Conservation (phyloP, 2,113 vertebrate species). For the Anguilla rostrata region DNA sequence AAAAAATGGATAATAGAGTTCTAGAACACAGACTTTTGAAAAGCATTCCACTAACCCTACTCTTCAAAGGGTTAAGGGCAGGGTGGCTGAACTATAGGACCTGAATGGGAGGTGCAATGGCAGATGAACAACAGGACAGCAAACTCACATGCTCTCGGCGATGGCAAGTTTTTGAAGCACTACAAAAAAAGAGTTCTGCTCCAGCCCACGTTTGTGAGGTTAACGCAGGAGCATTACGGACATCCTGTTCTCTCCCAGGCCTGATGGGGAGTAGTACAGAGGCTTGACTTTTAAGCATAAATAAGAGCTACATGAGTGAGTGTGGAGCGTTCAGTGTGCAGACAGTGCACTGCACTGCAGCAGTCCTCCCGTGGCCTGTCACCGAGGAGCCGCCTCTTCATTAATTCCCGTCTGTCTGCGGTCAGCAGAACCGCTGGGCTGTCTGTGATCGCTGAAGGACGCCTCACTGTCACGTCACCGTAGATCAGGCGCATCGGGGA, state of each 20-base stretch:
- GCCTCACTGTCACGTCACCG: neutral
- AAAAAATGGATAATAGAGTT: too few species aligned
- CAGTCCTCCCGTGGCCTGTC: neutral
- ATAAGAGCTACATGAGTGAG: too few species aligned
- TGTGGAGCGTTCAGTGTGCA: neutral
- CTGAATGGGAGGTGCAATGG: neutral
- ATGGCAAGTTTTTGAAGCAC: neutral
- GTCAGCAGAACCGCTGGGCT: neutral
- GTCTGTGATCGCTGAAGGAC: neutral
- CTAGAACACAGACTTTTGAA: too few species aligned
- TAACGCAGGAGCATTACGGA: neutral
- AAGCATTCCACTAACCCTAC: too few species aligned
- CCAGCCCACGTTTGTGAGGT: neutral
- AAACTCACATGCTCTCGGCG: too few species aligned
- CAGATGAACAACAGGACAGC: neutral
- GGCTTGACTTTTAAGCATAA: too few species aligned
- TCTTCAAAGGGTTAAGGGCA: too few species aligned
- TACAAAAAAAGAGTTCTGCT: neutral
- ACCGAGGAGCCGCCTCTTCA: neutral
- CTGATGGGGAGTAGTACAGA: too few species aligned
- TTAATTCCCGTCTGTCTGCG: neutral
- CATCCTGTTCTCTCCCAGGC: neutral
- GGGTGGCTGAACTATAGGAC: neutral
- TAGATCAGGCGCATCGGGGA: neutral
- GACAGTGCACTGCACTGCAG: neutral